Evolutionary conservation across 1,140 invertebrate species (phyloP), one percentile per base, ranked within the genome.

Genomic region (Aphelinus atriplicis): DNA sequence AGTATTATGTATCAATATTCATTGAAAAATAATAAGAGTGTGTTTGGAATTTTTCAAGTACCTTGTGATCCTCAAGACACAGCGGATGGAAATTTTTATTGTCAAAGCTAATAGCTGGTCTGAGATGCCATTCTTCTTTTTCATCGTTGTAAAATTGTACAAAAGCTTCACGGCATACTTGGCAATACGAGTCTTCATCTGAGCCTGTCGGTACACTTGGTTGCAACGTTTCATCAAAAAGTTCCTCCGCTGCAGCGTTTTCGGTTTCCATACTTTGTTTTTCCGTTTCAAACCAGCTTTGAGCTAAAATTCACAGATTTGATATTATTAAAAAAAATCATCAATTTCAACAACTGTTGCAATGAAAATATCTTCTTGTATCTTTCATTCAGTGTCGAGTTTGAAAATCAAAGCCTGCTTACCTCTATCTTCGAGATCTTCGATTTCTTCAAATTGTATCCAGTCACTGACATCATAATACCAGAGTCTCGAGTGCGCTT

Each of bases 141-240:
- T 98, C 97, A 87, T 98, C 95, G 82, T 97, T 94, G 89, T 95
- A 98, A 88, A 97, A 97, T 83, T 96, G 93, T 73, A 97, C 94
- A 87, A 99, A 98, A 63, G 89, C 89, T 87, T 99, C 97, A 48
- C 93, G 91, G 85, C 97, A 99, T 46, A 98, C 92, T 78, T 94
- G 92, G 89, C 97, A 99, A 42, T 89, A 84, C 4, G 89, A 88
- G 75, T 92, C 88, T 46, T 92, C 90, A 78, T 91, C 89, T 72
- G 90, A 88, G 68, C 91, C 91, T 2, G 92, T 91, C 5, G 91
- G 88, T 5, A 93, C 92, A 81, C 90, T 92, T 0, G 91, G 90
- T 67, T 90, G 87, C n/a, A 89, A 82, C 2, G 88, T 83, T 80
- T 91, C 90, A 75, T 88, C 88, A 9, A 88, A 85, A 6, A 81